Percentiles rank a stretch among this genome's conserved stretches.
These are phyloP conservation scores for Hypotaenidia okinawae DNA, from an alignment of 2,797 vertebrate species.

Conservation along the genomic window DNA sequence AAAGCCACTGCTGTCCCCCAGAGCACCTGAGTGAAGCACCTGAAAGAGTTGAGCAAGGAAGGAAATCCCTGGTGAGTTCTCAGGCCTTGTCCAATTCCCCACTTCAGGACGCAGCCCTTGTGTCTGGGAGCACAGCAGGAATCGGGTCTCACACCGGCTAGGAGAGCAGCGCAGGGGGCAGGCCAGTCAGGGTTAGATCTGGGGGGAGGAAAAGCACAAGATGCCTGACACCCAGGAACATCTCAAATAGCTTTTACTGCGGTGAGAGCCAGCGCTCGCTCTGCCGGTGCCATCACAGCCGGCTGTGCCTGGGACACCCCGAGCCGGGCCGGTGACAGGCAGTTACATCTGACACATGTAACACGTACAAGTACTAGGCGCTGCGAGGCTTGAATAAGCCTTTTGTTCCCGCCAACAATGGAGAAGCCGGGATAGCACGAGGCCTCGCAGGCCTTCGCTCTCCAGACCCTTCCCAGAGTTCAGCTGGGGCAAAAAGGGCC, in stretches of 20 bases:
- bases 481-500: not conserved
- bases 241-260: not conserved
- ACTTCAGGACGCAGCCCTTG: rapidly evolving
- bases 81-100: not conserved
- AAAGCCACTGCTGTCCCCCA: rapidly evolving
- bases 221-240: rapidly evolving
- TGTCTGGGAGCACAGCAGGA: not conserved
- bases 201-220: not conserved
- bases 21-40: not conserved
- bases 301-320: not conserved
- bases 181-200: not conserved
- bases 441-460: not conserved
- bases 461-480: not conserved
- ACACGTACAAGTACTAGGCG: rapidly evolving
- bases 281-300: not conserved
- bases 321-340: not conserved
- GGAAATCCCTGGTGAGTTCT: not conserved
- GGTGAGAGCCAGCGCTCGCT: not conserved
- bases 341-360: rapidly evolving
- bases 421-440: not conserved
- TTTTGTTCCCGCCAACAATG: rapidly evolving
- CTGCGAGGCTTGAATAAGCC: rapidly evolving
- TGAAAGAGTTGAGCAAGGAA: rapidly evolving
- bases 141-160: rapidly evolving
- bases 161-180: not conserved